These are phyloP conservation scores for Cephus spinipes DNA, from an alignment of 2,888 invertebrate species.

Conservation along the genomic window DNA sequence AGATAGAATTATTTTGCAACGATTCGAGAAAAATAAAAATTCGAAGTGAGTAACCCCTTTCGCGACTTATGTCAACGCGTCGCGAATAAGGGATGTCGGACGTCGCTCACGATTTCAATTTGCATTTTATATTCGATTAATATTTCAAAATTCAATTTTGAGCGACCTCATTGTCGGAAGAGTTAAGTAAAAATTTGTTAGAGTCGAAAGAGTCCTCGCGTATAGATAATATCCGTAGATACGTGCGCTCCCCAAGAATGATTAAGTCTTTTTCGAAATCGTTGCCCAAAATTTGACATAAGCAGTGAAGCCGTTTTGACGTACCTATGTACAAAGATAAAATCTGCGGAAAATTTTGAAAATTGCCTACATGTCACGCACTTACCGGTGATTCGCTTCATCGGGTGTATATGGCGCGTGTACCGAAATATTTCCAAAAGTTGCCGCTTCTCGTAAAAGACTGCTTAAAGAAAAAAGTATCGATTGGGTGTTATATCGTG, in stretches of 20 bases:
- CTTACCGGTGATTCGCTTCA: not conserved
- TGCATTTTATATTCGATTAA: not conserved
- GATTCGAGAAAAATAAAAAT: constrained; percentile 35
- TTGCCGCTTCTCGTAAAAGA: constrained; percentile 56
- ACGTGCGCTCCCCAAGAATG: not conserved
- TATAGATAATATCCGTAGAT: not conserved
- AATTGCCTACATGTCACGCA: constrained; percentile 16
- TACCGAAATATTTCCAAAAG: constrained; percentile 36
- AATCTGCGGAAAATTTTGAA: constrained; percentile 24
- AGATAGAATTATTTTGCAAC: constrained; percentile 63
- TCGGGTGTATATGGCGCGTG: not conserved
- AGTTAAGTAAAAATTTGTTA: not conserved
- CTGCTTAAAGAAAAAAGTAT: constrained; percentile 47
- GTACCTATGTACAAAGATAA: constrained; percentile 23
- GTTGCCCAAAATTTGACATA: constrained; percentile 19
- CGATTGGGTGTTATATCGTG: constrained; percentile 34
- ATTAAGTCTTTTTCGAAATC: constrained; percentile 24
- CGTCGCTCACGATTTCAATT: not conserved
- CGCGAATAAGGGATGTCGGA: not conserved
- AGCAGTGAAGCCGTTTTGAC: constrained; percentile 26
- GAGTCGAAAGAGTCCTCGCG: not conserved
- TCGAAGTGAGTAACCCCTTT: not conserved
- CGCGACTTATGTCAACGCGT: not conserved
- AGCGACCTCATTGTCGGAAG: not conserved
- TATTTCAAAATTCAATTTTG: not conserved